A percentile compares a stretch with the other conserved stretches of the same genome.
Evolutionary conservation across 37 sponge, comb jelly and placozoan species (phyloP).

Genomic region (Cliona cf. orientalis): DNA sequence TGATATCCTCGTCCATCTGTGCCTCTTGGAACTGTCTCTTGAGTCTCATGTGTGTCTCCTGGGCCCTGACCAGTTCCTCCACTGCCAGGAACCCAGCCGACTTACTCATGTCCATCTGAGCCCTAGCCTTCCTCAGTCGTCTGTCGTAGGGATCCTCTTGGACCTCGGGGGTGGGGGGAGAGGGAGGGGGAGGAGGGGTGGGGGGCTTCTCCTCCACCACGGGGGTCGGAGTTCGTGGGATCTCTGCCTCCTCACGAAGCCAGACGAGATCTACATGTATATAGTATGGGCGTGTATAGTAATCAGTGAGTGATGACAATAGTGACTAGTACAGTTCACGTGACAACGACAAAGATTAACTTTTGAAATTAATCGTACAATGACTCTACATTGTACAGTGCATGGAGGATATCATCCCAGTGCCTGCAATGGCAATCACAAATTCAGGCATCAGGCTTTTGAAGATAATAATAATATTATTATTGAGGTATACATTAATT

Average conservation of each 20-base stretch:
- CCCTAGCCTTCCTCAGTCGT: slow-evolving; percentile 71
- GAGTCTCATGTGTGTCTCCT: slow-evolving; percentile 52
- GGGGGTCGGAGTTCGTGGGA: slow-evolving; percentile 23
- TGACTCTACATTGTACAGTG: too few species aligned
- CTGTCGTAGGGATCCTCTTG: slow-evolving; percentile 55
- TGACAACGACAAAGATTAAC: neutral
- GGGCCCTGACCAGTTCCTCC: slow-evolving; percentile 69
- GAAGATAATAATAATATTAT: neutral
- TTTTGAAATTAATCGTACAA: too few species aligned
- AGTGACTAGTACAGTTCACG: neutral
- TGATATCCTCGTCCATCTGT: slow-evolving; percentile 30
- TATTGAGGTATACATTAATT: neutral
- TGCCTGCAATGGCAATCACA: too few species aligned
- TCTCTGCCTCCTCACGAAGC: slow-evolving; percentile 34
- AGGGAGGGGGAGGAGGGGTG: slow-evolving; percentile 49
- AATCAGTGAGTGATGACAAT: neutral
- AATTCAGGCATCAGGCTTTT: too few species aligned
- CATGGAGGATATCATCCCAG: too few species aligned
- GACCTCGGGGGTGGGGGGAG: slow-evolving; percentile 50
- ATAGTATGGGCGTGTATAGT: neutral
- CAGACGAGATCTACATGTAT: slow-evolving; percentile 44
- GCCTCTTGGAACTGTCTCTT: slow-evolving; percentile 67
- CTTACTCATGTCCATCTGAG: slow-evolving; percentile 14
- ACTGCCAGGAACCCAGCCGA: slow-evolving; percentile 28
- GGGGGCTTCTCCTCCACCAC: slow-evolving; percentile 17